Base-by-base conservation (phyloP, 2,797 vertebrate species). In the Oryzias sinensis region DNA sequence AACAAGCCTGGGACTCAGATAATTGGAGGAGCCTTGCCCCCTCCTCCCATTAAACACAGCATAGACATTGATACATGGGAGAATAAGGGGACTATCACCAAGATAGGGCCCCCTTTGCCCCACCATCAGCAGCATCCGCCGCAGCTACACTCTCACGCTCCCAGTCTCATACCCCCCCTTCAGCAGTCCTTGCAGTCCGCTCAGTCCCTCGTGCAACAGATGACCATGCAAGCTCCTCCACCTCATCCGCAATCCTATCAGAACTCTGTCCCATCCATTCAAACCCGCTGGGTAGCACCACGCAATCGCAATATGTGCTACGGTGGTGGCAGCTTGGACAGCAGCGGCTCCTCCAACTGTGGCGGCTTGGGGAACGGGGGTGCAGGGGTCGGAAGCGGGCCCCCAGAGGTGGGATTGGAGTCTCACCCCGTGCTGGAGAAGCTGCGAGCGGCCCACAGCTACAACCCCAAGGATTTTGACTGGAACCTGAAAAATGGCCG, bases 41-140 rank as follows among this genome's bases (percentile, higher is more conserved):
- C 96, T 0, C 93, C 96, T 0, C 93, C 95, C 15, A 94, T 98
- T 59, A 98, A 98, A 89, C 97, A 98, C 90, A 97, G 94, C 78
- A 96, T 98, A 95, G 96, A 98, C 93, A 97, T 99, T 37, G 97
- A 96, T 65, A 98, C 96, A 3, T 99, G 97, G 97, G 92, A 93
- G 70, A 95, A 95, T 80, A 97, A 98, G 81, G 96, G 93, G 53
- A 86, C 93, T 5, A 80, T 89, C 57, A 70, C 92, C 22, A 98
- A 97, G 87, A 93, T 94, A 74, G 90, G 92, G 0, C 90, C 95
- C 3, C 93, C 94, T 51, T 91, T 94, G 62, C 93, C 83, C 11
- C 85, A 64, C 6, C 88, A 87, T 4, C 85, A 86, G 1, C 88
- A 89, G 52, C 86, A 90, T 44, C 88, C 81, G 40, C 81, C 80